Evolutionary conservation across 2,888 invertebrate species (phyloP), one percentile per base, ranked within the genome.

Genomic region (Cataglyphis livida): DNA sequence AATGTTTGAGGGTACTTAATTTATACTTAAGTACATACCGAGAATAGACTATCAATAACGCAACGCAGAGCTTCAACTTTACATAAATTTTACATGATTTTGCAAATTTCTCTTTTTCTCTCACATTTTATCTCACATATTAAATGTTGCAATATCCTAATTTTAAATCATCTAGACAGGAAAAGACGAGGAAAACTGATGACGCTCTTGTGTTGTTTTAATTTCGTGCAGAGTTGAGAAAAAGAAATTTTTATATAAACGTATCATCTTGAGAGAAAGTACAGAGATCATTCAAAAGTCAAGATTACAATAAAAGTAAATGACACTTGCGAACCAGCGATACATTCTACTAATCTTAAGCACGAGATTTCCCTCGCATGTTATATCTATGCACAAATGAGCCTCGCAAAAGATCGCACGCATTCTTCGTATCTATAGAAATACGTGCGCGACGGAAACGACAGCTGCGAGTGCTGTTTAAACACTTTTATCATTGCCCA

Each of bases 401-500:
- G 3, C 66, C 6, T 48, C 32, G 48, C 48, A n/a, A 76, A 54
- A 25, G 65, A 75, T 32, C 21, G 15, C 44, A 38, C 70, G 70
- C 5, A 25, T 68, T 51, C n/a, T 28, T 51, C 71, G 25, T 3
- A 18, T 5, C 1, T n/a, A 21, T 38, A 21, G 3, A 25, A 35
- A 35, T 25, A 35, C 35, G 38, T 41, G 74, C 57, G 38, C 25
- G 35, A 68, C 25, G 10, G n/a, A 66, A 64, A 82, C 9, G 62
- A 9, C 62, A 64, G 21, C 15, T 54, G 64, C 48, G 48, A 76
- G 32, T 59, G n/a, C 44, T 4, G 28, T 65, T 57, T 57, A 64
- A 41, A 79, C 54, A 79, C 57, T 84, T 84, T 71, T 76, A 82
- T 81, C 59, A 84, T 82, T 78, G 64, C 75, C 71, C 70, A 21